phyloP scores from a whole-genome alignment of 2,797 vertebrate genomes.

The Oreortyx pictus region DNA sequence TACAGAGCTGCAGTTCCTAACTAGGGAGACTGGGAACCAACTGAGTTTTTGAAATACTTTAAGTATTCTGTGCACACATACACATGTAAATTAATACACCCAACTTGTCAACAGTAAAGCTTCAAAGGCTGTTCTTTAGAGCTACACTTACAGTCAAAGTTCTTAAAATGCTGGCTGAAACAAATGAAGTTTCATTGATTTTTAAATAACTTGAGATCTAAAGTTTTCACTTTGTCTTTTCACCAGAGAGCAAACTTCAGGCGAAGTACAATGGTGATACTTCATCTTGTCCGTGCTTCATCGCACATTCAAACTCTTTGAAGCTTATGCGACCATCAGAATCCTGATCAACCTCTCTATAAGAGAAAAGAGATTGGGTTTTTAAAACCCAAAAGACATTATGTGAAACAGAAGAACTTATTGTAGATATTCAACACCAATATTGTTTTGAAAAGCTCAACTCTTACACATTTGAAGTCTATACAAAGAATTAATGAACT shows the following conservation, averaged over 20 bases:
- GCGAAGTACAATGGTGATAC: slow-evolving; percentile 36
- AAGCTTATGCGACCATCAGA: slow-evolving; percentile 84
- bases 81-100: slow-evolving; percentile 61
- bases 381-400: slow-evolving; percentile 39
- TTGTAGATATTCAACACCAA: neutral
- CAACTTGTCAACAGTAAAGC: slow-evolving; percentile 61
- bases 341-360: slow-evolving; percentile 82
- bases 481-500: neutral
- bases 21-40: slow-evolving; percentile 22
- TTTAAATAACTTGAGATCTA: slow-evolving; percentile 58
- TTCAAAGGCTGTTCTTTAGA: slow-evolving; percentile 59
- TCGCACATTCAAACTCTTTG: slow-evolving; percentile 84
- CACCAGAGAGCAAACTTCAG: slow-evolving; percentile 47
- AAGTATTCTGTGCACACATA: slow-evolving; percentile 57
- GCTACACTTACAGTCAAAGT: slow-evolving; percentile 45
- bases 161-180: slow-evolving; percentile 59
- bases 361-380: slow-evolving; percentile 54
- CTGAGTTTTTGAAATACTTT: slow-evolving; percentile 61
- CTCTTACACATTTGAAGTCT: neutral
- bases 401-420: slow-evolving; percentile 32
- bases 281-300: slow-evolving; percentile 76
- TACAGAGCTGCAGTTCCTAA: neutral
- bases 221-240: slow-evolving; percentile 54
- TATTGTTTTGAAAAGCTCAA: slow-evolving; percentile 19
- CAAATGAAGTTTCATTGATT: slow-evolving; percentile 61